phyloP scores from a whole-genome alignment of 2,888 invertebrate genomes.

The Acrobasis repandana region DNA sequence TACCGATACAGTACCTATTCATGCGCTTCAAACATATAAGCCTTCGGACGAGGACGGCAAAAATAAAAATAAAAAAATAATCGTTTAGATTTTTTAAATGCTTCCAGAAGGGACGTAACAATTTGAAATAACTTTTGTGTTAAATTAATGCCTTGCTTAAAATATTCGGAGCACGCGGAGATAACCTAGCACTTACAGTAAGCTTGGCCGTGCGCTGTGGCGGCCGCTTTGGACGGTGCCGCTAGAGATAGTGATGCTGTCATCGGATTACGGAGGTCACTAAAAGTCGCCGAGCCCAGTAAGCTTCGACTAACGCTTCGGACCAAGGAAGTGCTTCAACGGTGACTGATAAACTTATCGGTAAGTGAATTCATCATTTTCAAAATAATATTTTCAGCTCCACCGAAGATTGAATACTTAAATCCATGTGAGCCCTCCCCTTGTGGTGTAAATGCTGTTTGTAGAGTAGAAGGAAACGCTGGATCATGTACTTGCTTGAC shows the following conservation, averaged over 20 bases:
- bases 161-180: constrained; percentile 79
- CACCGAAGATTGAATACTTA: constrained; percentile 68
- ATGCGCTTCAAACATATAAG: constrained; percentile 68
- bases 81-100: constrained; percentile 60
- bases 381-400: constrained; percentile 71
- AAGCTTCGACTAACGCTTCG: constrained; percentile 83
- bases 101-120: constrained; percentile 76
- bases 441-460: constrained; percentile 88
- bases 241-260: constrained; percentile 71
- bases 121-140: constrained; percentile 69
- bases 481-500: constrained; percentile 88
- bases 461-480: constrained; percentile 87
- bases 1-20: constrained; percentile 56
- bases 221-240: constrained; percentile 76
- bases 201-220: constrained; percentile 75
- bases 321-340: constrained; percentile 78
- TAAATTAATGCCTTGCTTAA: constrained; percentile 81
- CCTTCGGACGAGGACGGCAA: constrained; percentile 57
- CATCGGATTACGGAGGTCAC: constrained; percentile 70
- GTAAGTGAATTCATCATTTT: constrained; percentile 67
- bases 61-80: constrained; percentile 44
- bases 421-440: constrained; percentile 85
- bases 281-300: constrained; percentile 75
- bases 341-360: constrained; percentile 63
- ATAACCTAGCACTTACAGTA: constrained; percentile 83